Evolutionary conservation across 2,113 vertebrate genomes (phyloP), one percentile per base, ranked within the genome.

Genomic region (Sinocyclocheilus maitianheensis): DNA sequence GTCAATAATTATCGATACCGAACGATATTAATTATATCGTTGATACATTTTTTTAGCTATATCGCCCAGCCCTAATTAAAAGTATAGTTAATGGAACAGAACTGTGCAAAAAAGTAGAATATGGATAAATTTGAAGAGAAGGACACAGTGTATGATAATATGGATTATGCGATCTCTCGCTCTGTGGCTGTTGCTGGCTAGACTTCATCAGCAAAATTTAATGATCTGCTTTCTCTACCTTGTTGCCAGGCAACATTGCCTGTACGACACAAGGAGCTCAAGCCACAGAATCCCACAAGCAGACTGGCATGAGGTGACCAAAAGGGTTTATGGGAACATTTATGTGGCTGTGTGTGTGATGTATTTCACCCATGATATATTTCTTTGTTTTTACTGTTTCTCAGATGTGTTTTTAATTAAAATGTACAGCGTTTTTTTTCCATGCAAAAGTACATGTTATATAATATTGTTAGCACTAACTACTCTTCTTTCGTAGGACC

Each of bases 231-330:
- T 88, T 92, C 91, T 91, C 87, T 90, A 88, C 88, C 91, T 91
- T 94, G 94, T 95, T 95, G 94, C 94, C 92, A 90, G 91, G 94
- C 94, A 95, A 95, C 94, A 87, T 89, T 83, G 87, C 48, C 88
- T 72, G 58, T 89, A 90, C 81, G 88, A 88, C 90, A 63, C 62
- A 75, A 78, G 74, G 58, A 48, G 58, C 88, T 91, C 87, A 90
- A 92, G 87, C 91, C 88, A 53, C 26, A 67, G 79, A 78, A 63
- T 94, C 92, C 92, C 89, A 85, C 90, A 91, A 92, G 89, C 89
- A 91, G 60, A 30, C 80, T 77, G 75, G 75, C 62, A 48, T 40
- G 76, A 79, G 86, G 78, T 75, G 37, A 71, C 30, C 43, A 22
- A 83, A 72, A 72, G 51, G n/a, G 40, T 51, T 63, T 46, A 48